Percentiles rank a stretch among this genome's conserved stretches.
phyloP scores from a whole-genome alignment of 1,140 invertebrate genomes.

The Temnothorax nylanderi region DNA sequence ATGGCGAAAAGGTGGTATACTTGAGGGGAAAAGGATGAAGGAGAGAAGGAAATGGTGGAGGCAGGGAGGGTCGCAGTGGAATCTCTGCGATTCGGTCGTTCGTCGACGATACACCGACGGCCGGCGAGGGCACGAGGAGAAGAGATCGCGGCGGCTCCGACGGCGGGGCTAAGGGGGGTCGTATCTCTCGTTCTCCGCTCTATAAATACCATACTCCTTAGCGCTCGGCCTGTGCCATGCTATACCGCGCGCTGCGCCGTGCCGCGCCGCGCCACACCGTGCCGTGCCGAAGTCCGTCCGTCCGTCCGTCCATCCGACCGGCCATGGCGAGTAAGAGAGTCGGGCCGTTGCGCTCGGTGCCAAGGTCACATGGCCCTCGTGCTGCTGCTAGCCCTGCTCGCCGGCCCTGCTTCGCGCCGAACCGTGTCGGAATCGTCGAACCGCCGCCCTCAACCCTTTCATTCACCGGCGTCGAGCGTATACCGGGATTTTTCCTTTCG shows the following conservation, averaged over 20 bases:
- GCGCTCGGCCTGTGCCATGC: conserved; percentile 53
- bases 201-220: conserved; percentile 79
- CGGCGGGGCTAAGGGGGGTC: conserved; percentile 29
- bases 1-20: conserved; percentile 41
- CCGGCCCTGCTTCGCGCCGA: conserved; percentile 38
- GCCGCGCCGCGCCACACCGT: not conserved
- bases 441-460: conserved; percentile 72
- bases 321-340: conserved; percentile 50
- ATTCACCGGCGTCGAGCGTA: conserved; percentile 44
- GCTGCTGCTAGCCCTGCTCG: conserved; percentile 33
- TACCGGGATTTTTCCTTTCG: not conserved
- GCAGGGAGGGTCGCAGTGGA: conserved; percentile 61
- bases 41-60: conserved; percentile 3
- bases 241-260: not conserved
- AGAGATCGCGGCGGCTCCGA: conserved; percentile 27
- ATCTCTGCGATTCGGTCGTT: conserved; percentile 78
- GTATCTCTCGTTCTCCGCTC: conserved; percentile 71
- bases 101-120: conserved; percentile 47
- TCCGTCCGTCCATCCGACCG: conserved; percentile 26
- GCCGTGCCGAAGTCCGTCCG: conserved; percentile 41
- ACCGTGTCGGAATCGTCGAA: conserved; percentile 26
- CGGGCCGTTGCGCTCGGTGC: conserved; percentile 76
- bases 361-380: conserved; percentile 74
- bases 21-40: not conserved
- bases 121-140: not conserved